Evolutionary conservation across 2,888 invertebrate species (phyloP), one percentile per base, ranked within the genome.

Genomic region (Erebia ligea): DNA sequence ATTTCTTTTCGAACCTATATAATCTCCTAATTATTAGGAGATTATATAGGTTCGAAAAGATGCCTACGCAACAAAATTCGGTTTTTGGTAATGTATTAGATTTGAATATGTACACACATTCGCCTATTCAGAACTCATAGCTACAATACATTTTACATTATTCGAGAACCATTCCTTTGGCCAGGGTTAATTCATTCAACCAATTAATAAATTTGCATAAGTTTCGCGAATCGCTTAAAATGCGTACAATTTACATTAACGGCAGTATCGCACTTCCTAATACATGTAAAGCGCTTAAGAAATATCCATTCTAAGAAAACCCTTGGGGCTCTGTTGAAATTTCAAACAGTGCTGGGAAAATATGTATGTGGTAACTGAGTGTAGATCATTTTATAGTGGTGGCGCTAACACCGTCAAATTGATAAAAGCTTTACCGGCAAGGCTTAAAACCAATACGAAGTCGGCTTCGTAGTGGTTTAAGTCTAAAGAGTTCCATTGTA

Each of bases 211-310:
- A 85, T 84, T 86, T 86, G 84, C 85, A 86, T 86, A 86, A 88
- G 89, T 90, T 90, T 84, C 84, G 79, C 85, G 91, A 90, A 92
- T 84, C 85, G 88, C 87, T 88, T 91, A 87, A 88, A 91, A 90
- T 90, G 84, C 81, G 82, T 81, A 78, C 80, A 76, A 87, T 85
- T 87, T 83, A 84, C 89, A 91, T 90, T 87, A 82, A 75, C 76
- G 77, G 83, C 82, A 85, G 83, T 81, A 81, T 85, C 81, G 81
- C 83, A 84, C 80, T 81, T 84, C 84, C 83, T 89, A 88, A 89
- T 90, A 86, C 86, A 86, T 86, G 86, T 86, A 84, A 85, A 82
- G 82, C 82, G 82, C 82, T 81, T 82, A 78, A 74, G 80, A 75
- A 80, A 76, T 73, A 73, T 76, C 88, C 85, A 83, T 76, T 81